Evolutionary conservation across 2,797 vertebrate species (phyloP), one percentile per base, ranked within the genome.

Genomic region (Typhlichthys subterraneus): DNA sequence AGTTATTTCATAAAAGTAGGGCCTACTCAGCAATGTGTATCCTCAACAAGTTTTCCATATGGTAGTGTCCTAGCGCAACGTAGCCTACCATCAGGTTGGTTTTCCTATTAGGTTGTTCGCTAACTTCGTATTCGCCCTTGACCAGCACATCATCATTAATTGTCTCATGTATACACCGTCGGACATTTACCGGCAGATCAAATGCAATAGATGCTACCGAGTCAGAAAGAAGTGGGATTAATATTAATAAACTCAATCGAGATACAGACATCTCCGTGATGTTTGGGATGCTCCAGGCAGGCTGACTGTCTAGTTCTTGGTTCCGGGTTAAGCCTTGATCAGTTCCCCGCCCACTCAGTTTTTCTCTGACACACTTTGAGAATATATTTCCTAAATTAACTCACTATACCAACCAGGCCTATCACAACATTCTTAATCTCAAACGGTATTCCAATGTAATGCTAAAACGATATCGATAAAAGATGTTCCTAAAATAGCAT

Each of bases 121-220:
- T 69, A 70, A 94, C 86, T 63, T 92, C 86, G 65, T 94, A 93
- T 11, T 92, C 86, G 70, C 93, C 92, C 2, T 89, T 93, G 63
- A 93, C 88, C 49, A 93, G 86, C 63, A 93, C 90, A 70, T 94
- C 91, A 79, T 93, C 89, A 79, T 94, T 92, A 70, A 94, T 93
- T 82, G 94, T 93, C 79, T 94, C 93, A 54, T 91, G 88, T 52
- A 94, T 80, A 86, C 93, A 94, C 80, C 94, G 94, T 67, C 83
- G 84, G 29, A 89, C 85, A 65, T 92, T 94, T 58, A 88, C 75
- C 2, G 91, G 92, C n/a, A 93, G 75, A 19, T 91, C 77, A 75
- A 92, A 93, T 42, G 93, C 93, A 69, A 94, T 87, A 38, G 88
- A 58, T 47, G 80, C 66, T 45, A 77, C 84, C 13, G 82, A 83